Conservation (phyloP, 2,113 vertebrate species). For the Gulo gulo region DNA sequence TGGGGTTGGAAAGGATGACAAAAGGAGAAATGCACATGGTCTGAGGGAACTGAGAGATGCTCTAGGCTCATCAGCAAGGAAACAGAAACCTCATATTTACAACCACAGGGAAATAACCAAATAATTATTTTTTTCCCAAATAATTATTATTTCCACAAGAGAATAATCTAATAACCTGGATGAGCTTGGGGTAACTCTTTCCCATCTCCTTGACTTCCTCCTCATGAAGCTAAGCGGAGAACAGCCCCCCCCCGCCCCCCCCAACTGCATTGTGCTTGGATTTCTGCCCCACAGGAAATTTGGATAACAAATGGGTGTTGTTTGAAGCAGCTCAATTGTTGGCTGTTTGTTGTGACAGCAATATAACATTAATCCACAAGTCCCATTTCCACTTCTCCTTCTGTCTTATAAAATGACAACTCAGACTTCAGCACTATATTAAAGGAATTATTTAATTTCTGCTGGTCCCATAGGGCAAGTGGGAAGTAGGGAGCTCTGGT, state of each 20-base stretch:
- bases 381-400: neutral
- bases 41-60: neutral
- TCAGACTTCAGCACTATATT: neutral
- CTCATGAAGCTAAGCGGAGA: neutral
- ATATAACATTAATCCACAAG: neutral
- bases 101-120: neutral
- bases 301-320: neutral
- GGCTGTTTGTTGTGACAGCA: neutral
- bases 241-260: too few species aligned
- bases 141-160: neutral
- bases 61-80: neutral
- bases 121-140: neutral
- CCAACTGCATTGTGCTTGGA: neutral
- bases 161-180: neutral
- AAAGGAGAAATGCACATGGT: neutral
- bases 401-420: neutral
- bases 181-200: neutral
- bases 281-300: neutral
- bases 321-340: neutral
- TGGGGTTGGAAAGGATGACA: neutral
- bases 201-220: neutral
- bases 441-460: slow-evolving; percentile 1
- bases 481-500: neutral
- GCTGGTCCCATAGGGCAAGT: neutral
- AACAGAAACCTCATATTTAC: neutral